Conservation (phyloP, 2,888 invertebrate genomes). For the Conomelus anceps region DNA sequence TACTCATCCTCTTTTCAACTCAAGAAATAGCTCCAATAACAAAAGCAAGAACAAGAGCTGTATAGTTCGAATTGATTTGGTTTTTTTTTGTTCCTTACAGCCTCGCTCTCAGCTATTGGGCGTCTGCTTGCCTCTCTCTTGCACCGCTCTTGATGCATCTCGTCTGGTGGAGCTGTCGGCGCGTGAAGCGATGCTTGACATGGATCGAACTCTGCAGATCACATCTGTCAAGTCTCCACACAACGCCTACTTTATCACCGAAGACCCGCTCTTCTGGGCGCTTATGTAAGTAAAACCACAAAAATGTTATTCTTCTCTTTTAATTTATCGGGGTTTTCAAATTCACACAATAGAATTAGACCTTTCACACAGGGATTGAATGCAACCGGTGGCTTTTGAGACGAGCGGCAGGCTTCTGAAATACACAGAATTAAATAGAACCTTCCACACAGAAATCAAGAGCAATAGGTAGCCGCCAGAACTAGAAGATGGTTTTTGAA, state of each 20-base stretch:
- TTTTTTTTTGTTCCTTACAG: conserved; percentile 45
- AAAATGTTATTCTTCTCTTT: conserved; percentile 4
- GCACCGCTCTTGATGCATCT: conserved; percentile 56
- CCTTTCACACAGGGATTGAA: no score
- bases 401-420: no score
- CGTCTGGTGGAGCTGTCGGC: conserved; percentile 44
- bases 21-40: no score
- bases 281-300: conserved; percentile 56
- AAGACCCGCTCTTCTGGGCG: conserved; percentile 59
- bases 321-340: no score
- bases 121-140: conserved; percentile 64
- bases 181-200: conserved; percentile 20
- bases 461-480: no score
- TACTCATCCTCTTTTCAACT: conserved; percentile 15
- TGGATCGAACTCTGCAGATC: conserved; percentile 31
- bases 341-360: no score
- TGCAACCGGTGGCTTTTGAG: no score
- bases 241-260: conserved; percentile 55
- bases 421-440: no score
- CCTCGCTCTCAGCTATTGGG: conserved; percentile 65
- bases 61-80: no score
- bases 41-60: no score
- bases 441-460: no score
- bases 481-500: no score
- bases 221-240: conserved; percentile 48